Conservation (phyloP, 2,797 vertebrate species). For the Serranus cabrilla region DNA sequence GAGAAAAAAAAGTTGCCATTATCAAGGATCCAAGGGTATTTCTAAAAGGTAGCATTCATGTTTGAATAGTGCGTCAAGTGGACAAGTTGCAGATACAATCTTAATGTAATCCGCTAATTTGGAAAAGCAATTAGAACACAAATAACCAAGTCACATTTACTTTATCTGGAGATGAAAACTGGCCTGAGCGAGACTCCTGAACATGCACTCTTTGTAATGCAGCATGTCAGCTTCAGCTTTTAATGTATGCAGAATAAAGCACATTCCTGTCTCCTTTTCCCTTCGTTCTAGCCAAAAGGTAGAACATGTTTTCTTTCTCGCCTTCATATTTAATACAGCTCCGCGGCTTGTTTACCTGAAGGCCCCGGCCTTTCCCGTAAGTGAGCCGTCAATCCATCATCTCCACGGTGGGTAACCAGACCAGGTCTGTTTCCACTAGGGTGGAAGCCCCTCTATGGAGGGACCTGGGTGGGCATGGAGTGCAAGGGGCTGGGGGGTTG, state of each 20-base stretch:
- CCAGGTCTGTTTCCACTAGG: constrained; percentile 76
- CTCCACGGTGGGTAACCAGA: constrained; percentile 78
- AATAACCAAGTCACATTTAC: constrained; percentile 57
- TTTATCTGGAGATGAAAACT: constrained; percentile 61
- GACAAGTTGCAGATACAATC: constrained; percentile 62
- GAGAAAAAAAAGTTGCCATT: constrained; percentile 37
- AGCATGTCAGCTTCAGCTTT: constrained; percentile 54
- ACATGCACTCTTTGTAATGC: constrained; percentile 29
- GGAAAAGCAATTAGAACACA: constrained; percentile 63
- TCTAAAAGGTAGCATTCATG: constrained; percentile 67
- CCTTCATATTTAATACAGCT: constrained; percentile 71
- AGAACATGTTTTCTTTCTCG: constrained; percentile 65
- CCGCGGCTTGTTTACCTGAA: constrained; percentile 80
- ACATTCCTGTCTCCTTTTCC: constrained; percentile 50
- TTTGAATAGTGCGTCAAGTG: constrained; percentile 30
- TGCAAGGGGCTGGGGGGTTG: constrained; percentile 5
- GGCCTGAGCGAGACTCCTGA: constrained; percentile 29
- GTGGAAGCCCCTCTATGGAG: constrained; percentile 48
- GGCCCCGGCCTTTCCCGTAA: constrained; percentile 69
- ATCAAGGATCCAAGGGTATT: constrained; percentile 50
- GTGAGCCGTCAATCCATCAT: constrained; percentile 84
- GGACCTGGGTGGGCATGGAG: constrained; percentile 64
- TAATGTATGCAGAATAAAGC: constrained; percentile 47
- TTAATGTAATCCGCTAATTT: constrained; percentile 66
- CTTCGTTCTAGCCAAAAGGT: constrained; percentile 41